Conservation (phyloP, 2,888 invertebrate species). For the Prosopocoilus inquinatus region DNA sequence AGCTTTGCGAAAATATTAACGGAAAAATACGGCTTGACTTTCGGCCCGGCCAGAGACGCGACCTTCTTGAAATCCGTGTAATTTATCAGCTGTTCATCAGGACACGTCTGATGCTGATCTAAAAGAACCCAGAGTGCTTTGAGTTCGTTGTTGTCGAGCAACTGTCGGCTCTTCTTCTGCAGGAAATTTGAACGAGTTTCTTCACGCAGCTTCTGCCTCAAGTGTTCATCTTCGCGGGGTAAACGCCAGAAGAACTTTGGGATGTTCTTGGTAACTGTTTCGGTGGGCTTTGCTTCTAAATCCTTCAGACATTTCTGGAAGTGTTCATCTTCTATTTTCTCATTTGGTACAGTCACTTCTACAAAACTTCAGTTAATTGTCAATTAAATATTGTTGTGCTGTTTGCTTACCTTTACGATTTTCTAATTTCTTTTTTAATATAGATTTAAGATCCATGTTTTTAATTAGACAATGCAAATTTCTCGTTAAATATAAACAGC, state of each 20-base stretch:
- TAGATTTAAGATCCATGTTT: constrained; percentile 51
- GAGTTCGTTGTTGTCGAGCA: constrained; percentile 84
- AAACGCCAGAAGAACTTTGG: constrained; percentile 76
- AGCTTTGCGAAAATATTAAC: constrained; percentile 85
- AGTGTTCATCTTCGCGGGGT: constrained; percentile 72
- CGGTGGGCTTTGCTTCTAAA: constrained; percentile 30
- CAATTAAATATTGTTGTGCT: not conserved
- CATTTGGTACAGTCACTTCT: not conserved
- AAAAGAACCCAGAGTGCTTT: constrained; percentile 78
- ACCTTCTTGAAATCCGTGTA: constrained; percentile 84
- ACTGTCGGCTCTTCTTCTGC: constrained; percentile 78
- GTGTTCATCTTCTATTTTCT: constrained; percentile 38
- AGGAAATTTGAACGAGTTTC: constrained; percentile 86
- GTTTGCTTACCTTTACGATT: constrained; percentile 31
- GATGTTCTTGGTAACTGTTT: constrained; percentile 59
- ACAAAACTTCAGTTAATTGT: not conserved
- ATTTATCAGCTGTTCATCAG: constrained; percentile 81
- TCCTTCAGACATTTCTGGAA: constrained; percentile 37
- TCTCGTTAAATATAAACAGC: too few species aligned
- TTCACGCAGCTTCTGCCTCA: constrained; percentile 80
- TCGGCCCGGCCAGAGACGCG: constrained; percentile 64
- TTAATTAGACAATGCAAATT: too few species aligned
- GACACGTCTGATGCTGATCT: constrained; percentile 75
- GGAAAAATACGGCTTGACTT: constrained; percentile 68
- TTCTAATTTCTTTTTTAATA: constrained; percentile 54